Conservation (phyloP, 2,797 vertebrate genomes). For the Ctenopoma multispine region DNA sequence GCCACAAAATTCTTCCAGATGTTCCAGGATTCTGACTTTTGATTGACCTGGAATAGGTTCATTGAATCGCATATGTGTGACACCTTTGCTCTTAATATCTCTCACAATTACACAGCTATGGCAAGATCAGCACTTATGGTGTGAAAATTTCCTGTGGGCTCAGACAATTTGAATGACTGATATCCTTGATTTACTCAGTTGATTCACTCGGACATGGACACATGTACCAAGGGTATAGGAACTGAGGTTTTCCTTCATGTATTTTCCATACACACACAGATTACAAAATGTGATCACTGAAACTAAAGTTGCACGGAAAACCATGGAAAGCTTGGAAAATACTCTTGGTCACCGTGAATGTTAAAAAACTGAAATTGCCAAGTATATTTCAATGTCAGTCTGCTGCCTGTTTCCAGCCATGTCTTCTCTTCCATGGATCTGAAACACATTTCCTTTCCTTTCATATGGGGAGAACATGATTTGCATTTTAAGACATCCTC, state of each 20-base stretch:
- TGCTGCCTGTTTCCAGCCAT: constrained; percentile 28
- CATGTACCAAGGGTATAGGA: constrained; percentile 12
- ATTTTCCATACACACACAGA: constrained; percentile 21
- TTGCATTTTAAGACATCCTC: constrained; percentile 64
- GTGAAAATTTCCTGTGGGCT: constrained; percentile 31
- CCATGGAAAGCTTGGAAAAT: constrained; percentile 19
- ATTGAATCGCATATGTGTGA: too few species aligned
- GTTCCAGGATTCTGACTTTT: too few species aligned
- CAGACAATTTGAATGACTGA: constrained; percentile 16
- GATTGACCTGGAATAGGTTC: neutral
- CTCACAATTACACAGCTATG: constrained; percentile 17
- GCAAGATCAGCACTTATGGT: neutral
- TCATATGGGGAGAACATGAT: constrained; percentile 34
- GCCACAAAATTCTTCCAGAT: neutral
- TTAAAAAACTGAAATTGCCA: neutral
- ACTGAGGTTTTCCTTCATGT: constrained; percentile 18
- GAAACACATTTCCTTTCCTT: constrained; percentile 43
- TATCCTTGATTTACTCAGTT: constrained; percentile 24
- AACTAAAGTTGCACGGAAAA: too few species aligned
- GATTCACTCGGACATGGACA: constrained; percentile 16
- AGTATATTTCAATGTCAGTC: constrained; percentile 4
- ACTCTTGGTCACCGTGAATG: neutral
- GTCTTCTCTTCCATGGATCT: constrained; percentile 29
- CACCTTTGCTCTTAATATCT: constrained; percentile 29
- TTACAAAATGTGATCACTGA: constrained; percentile 6